A percentile compares a stretch with the other conserved stretches of the same genome.
phyloP scores from a whole-genome alignment of 2,888 invertebrate species.

The Caenorhabditis sp. region DNA sequence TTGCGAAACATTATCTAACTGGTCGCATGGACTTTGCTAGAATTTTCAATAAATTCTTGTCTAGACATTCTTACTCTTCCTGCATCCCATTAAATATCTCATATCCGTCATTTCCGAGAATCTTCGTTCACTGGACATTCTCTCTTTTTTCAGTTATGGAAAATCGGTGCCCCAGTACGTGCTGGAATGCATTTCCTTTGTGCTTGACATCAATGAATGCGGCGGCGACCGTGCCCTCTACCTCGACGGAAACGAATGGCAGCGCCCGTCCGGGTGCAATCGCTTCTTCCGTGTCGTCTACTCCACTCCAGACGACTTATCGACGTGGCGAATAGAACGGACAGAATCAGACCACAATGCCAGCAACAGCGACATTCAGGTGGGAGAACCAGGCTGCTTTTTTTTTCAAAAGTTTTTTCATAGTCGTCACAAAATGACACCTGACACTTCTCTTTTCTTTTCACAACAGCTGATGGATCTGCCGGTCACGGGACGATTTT shows the following conservation, averaged over 20 bases:
- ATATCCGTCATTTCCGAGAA: too few species aligned
- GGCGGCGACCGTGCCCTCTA: slow-evolving; percentile 55
- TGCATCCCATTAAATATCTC: too few species aligned
- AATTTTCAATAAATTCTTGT: neutral
- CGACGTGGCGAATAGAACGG: slow-evolving; percentile 30
- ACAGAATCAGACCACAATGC: neutral
- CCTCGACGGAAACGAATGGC: slow-evolving; percentile 61
- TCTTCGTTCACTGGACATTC: neutral
- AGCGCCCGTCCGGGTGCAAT: slow-evolving; percentile 53
- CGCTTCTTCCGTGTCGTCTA: slow-evolving; percentile 27
- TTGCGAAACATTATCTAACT: slow-evolving; percentile 5
- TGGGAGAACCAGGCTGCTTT: slow-evolving; percentile 7
- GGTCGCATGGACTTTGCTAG: neutral
- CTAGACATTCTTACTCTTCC: neutral
- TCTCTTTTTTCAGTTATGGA: slow-evolving; percentile 55
- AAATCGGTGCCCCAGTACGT: slow-evolving; percentile 57
- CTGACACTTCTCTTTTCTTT: slow-evolving; percentile 9
- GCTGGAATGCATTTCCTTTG: slow-evolving; percentile 61
- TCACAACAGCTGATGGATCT: slow-evolving; percentile 26
- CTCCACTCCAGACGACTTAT: slow-evolving; percentile 4
- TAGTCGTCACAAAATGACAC: too few species aligned
- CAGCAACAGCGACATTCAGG: slow-evolving; percentile 41
- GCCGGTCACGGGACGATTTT: slow-evolving; percentile 5
- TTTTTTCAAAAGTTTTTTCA: slow-evolving; percentile 2
- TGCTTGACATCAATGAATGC: slow-evolving; percentile 50